These are phyloP conservation scores for Sterna hirundo DNA, from an alignment of 2,113 vertebrate genomes.

Conservation along the genomic window DNA sequence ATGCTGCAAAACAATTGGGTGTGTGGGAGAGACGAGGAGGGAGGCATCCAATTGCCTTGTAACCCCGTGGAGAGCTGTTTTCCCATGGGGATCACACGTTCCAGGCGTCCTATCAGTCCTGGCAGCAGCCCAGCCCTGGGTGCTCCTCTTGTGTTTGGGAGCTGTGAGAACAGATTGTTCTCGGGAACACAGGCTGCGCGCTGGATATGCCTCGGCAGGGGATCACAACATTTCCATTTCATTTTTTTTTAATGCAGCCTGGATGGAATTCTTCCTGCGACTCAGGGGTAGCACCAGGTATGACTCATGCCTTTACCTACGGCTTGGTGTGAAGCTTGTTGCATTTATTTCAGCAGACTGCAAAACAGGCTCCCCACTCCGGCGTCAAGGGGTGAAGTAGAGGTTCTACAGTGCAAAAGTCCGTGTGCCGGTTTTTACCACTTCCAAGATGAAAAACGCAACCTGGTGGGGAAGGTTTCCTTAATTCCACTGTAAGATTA, in stretches of 20 bases:
- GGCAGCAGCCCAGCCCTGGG: slow-evolving; percentile 28
- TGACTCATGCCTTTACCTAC: background rate
- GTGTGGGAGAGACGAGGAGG: background rate
- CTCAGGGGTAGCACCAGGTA: background rate
- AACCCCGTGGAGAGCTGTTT: background rate
- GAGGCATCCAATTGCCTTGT: background rate
- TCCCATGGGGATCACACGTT: background rate
- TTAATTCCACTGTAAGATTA: background rate
- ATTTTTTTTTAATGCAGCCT: background rate
- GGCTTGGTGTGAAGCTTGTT: background rate
- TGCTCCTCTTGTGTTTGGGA: slow-evolving; percentile 5
- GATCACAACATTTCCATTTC: background rate
- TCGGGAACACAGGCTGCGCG: rapidly evolving
- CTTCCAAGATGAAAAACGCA: rapidly evolving
- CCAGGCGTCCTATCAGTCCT: background rate
- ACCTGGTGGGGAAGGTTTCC: background rate
- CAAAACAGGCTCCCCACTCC: background rate
- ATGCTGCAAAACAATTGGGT: background rate
- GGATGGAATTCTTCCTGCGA: background rate
- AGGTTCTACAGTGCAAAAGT: background rate
- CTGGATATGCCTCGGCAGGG: background rate
- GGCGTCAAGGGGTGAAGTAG: background rate
- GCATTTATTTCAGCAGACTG: background rate
- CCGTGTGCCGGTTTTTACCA: background rate
- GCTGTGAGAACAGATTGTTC: slow-evolving; percentile 42